Base-by-base conservation (phyloP, 2,113 vertebrate species). In the Vicugna pacos region DNA sequence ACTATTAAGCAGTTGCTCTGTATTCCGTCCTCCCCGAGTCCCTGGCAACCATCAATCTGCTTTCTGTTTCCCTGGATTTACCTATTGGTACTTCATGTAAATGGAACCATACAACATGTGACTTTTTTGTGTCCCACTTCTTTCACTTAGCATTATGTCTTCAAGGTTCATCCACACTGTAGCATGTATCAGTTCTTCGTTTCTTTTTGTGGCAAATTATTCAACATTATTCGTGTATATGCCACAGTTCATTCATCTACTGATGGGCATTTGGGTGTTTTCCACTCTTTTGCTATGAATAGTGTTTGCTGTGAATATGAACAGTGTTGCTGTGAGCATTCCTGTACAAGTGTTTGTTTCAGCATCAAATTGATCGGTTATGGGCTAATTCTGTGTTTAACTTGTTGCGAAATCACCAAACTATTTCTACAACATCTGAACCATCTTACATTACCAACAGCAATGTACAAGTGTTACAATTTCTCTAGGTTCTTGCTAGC, bases 291-390 rank as follows among this genome's bases (percentile, higher is more conserved):
- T 64, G n/a, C 46, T 93, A 30, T 65, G 52, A 56, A 32, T 24
- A n/a, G 32, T 35, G 50, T 56, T 79, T n/a, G 76, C 20, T 54
- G 4, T 54, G 76, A 54, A 54, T 79, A 88, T n/a, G 67, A 56
- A 35, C 46, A 77, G 30, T 72, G 30, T 95, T 93, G 13, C 48
- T 92, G 4, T 89, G 76, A 93, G 80, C 3, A 87, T 82, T 52
- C 28, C 50, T 95, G 14, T 70, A 48, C 14, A 86, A 22, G 6
- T 93, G 62, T 83, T 70, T 90, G 62, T 77, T 76, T 94, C 73
- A 83, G 35, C 62, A 89, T 42, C 52, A 70, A 77, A 54, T 95
- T 89, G 54, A 16, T 76, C 32, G 62, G 14, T 87, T 26, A 0
- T 76, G 4, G 70, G 2, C 17, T 84, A 80, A 91, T 94, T 93